Percentiles rank a stretch among this genome's conserved stretches.
phyloP scores from a whole-genome alignment of 1,140 invertebrate genomes.

The Temnothorax longispinosus region DNA sequence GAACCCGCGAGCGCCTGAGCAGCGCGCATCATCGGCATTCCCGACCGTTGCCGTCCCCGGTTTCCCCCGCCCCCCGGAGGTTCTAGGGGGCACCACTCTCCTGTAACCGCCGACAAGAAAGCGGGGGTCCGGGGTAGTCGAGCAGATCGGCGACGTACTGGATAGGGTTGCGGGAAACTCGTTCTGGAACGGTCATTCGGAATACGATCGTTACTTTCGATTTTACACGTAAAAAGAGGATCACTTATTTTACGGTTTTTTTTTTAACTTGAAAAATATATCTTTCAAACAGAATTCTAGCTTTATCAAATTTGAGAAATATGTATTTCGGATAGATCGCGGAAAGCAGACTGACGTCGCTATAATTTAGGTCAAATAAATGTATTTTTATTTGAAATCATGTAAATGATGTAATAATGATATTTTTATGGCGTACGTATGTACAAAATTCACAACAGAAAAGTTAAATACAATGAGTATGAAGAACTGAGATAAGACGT shows the following conservation, averaged over 20 bases:
- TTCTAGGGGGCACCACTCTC: conserved; percentile 62
- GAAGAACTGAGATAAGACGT: too few species aligned
- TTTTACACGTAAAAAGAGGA: background rate
- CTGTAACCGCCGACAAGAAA: background rate
- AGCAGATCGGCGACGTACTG: background rate
- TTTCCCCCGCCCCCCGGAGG: background rate
- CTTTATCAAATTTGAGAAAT: background rate
- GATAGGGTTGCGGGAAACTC: background rate
- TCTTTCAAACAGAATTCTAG: background rate
- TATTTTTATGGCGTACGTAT: too few species aligned
- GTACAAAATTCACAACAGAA: too few species aligned
- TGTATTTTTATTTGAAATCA: too few species aligned
- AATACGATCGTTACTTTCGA: background rate
- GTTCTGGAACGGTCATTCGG: background rate
- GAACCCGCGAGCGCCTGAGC: conserved; percentile 66
- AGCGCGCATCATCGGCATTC: conserved; percentile 74
- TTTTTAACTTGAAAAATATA: background rate
- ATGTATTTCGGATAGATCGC: background rate
- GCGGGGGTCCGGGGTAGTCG: background rate
- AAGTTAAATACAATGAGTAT: too few species aligned
- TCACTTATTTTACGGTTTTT: background rate
- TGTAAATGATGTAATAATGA: too few species aligned
- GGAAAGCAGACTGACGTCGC: background rate
- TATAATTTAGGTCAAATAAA: background rate
- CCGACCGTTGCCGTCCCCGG: conserved; percentile 63